Percentiles rank a stretch among this genome's conserved stretches.
These are phyloP conservation scores for Salvator merianae DNA, from an alignment of 2,113 vertebrate genomes.

Conservation along the genomic window DNA sequence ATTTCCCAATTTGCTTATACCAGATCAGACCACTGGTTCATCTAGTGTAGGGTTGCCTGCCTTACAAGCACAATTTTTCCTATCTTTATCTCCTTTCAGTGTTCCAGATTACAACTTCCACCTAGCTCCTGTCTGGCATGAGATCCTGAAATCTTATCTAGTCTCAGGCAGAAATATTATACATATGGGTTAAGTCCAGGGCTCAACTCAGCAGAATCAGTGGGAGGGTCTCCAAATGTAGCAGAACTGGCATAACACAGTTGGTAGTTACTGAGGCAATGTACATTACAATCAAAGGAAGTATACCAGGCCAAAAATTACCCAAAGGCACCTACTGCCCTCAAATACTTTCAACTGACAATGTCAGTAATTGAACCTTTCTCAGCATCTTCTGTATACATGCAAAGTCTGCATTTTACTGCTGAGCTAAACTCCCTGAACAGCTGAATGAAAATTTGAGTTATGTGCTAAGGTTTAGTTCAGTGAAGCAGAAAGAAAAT, in stretches of 20 bases:
- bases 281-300: not conserved
- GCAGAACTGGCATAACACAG: not conserved
- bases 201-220: not conserved
- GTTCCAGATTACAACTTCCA: too few species aligned
- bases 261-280: not conserved
- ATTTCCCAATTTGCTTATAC: not conserved
- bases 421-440: not conserved
- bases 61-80: not conserved
- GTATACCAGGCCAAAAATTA: too few species aligned
- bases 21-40: not conserved
- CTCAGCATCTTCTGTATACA: not conserved
- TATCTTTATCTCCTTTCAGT: too few species aligned
- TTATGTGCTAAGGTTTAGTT: too few species aligned
- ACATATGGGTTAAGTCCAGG: not conserved
- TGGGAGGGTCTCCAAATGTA: not conserved
- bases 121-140: too few species aligned
- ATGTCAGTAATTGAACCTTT: not conserved
- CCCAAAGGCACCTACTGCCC: not conserved
- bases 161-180: too few species aligned
- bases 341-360: not conserved
- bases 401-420: not conserved
- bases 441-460: not conserved
- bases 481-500: too few species aligned
- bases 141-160: too few species aligned
- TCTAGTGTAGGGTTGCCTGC: not conserved